A percentile compares a stretch with the other conserved stretches of the same genome.
Evolutionary conservation across 2,888 invertebrate species (phyloP).

Genomic region (Cenopis cana): DNA sequence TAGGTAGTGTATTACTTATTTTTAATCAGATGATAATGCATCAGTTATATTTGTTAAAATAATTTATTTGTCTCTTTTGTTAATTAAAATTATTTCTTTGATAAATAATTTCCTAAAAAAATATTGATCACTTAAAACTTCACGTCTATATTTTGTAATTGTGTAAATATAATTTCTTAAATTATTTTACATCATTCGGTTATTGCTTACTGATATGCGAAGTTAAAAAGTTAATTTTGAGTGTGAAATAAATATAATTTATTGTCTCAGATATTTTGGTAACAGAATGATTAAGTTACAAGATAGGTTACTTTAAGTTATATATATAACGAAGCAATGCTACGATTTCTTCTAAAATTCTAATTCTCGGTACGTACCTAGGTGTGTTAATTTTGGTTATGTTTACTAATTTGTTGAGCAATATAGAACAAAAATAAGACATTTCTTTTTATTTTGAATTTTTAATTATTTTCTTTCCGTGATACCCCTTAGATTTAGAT

Average conservation of each 20-base stretch:
- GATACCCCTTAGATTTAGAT: no score
- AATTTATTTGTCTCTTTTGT: constrained; percentile 22
- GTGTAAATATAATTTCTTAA: constrained; percentile 43
- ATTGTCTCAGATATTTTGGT: constrained; percentile 25
- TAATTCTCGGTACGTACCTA: no score
- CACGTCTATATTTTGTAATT: constrained; percentile 35
- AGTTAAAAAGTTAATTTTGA: constrained; percentile 35
- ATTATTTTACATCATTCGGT: constrained; percentile 38
- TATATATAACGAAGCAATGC: background rate
- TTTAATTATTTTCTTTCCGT: no score
- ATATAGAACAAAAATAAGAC: no score
- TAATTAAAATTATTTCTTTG: constrained; percentile 12
- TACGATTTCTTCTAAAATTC: background rate
- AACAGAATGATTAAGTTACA: background rate
- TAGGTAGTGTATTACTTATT: constrained; percentile 1
- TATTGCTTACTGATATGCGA: constrained; percentile 44
- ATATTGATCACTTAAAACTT: constrained; percentile 39
- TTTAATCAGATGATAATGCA: constrained; percentile 13
- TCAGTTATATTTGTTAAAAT: constrained; percentile 20
- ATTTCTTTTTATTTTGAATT: no score
- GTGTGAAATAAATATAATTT: constrained; percentile 22
- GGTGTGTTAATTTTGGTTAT: no score
- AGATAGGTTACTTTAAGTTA: background rate
- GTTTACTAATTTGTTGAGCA: no score
- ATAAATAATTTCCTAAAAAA: constrained; percentile 39